Conservation (phyloP, 1,140 invertebrate genomes). For the Trichonephila clavata region DNA sequence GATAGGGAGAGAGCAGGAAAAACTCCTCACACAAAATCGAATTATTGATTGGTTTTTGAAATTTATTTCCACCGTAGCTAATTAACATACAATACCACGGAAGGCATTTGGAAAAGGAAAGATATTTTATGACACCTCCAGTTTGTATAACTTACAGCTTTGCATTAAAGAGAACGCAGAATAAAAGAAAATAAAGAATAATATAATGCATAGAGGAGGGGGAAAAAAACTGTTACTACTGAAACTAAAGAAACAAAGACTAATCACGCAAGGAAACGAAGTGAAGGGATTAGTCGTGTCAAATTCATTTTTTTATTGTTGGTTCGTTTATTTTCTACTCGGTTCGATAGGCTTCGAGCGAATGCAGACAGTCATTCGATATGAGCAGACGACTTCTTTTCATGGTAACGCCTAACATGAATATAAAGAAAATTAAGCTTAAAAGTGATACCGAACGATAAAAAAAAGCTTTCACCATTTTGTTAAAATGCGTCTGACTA, state of each 20-base stretch:
- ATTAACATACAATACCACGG: conserved; percentile 65
- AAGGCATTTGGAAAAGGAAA: conserved; percentile 34
- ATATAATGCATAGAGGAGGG: neutral
- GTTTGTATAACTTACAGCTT: conserved; percentile 20
- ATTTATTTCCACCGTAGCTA: neutral
- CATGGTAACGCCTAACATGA: conserved; percentile 18
- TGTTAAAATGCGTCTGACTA: neutral
- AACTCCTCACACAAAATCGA: neutral
- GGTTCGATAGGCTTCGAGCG: conserved; percentile 10
- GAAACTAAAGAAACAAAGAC: conserved; percentile 16
- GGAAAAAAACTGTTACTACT: conserved; percentile 23
- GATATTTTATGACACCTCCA: conserved; percentile 35
- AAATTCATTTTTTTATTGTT: conserved; percentile 24
- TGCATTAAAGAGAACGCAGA: neutral
- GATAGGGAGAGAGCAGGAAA: neutral
- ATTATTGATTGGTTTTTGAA: conserved; percentile 31
- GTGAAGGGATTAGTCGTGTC: conserved; percentile 55
- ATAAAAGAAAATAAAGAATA: neutral
- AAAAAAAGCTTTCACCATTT: neutral
- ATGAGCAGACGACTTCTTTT: conserved; percentile 12
- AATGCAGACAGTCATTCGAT: conserved; percentile 10
- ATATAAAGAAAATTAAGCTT: neutral
- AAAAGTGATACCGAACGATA: neutral
- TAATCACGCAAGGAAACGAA: conserved; percentile 52
- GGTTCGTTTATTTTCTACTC: neutral